Evolutionary conservation across 2,113 vertebrate species (phyloP).

Genomic region (Odontophorus gujanensis): DNA sequence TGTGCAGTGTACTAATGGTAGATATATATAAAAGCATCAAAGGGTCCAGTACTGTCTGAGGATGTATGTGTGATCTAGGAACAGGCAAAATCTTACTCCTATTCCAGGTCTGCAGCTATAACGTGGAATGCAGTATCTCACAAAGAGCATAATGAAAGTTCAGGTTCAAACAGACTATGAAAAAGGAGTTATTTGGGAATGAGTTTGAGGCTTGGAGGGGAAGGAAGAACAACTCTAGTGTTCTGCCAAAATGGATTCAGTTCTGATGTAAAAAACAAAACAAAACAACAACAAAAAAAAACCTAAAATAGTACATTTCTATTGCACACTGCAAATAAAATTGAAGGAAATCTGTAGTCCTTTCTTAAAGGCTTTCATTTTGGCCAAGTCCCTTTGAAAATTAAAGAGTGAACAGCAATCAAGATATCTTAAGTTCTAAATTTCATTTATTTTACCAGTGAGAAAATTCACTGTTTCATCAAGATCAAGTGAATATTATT

Average conservation of each 20-base stretch:
- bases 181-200: neutral
- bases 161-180: neutral
- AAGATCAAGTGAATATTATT: neutral
- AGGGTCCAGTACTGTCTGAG: neutral
- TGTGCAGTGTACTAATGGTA: neutral
- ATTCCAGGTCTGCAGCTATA: neutral
- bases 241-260: neutral
- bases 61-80: neutral
- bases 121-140: neutral
- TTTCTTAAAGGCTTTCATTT: neutral
- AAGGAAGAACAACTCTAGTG: neutral
- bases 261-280: neutral
- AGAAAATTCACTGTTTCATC: neutral
- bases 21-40: neutral
- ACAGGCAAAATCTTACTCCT: neutral
- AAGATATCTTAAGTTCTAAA: neutral
- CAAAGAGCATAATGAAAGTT: neutral
- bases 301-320: neutral
- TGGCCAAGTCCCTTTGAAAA: neutral
- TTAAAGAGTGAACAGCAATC: neutral
- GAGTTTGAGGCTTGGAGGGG: rapidly evolving
- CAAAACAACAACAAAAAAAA: neutral
- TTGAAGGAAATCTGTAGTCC: neutral
- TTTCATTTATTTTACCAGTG: neutral
- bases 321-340: neutral